Conservation (phyloP, 2,888 invertebrate species). For the Germaria angustata region DNA sequence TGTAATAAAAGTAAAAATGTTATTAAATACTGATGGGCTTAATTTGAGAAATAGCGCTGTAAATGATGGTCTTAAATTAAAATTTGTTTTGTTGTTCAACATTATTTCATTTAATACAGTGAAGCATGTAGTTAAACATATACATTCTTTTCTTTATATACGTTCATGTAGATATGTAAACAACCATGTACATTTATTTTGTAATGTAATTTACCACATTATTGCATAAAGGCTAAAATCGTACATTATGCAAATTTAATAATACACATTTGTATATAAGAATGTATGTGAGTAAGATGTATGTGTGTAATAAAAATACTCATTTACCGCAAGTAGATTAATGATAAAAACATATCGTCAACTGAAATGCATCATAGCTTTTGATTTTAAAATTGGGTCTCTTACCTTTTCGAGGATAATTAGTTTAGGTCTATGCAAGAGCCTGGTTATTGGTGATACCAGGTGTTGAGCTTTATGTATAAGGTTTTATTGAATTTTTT, state of each 20-base stretch:
- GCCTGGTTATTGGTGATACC: no score
- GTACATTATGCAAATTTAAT: constrained; percentile 67
- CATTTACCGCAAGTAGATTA: neutral
- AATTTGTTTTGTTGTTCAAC: no score
- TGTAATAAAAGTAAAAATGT: neutral
- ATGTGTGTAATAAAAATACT: constrained; percentile 6
- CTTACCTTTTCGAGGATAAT: no score
- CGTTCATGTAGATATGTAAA: neutral
- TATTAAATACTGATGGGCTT: neutral
- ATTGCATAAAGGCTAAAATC: constrained; percentile 56
- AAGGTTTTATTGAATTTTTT: no score
- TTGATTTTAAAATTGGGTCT: no score
- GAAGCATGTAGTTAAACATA: neutral
- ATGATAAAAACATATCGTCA: neutral
- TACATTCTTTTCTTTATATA: no score
- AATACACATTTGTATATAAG: constrained; percentile 17
- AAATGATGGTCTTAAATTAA: no score
- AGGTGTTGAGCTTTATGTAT: no score
- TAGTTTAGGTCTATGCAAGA: no score
- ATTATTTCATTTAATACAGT: no score
- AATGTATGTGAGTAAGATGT: neutral
- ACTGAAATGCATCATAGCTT: neutral
- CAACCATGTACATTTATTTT: constrained; percentile 35
- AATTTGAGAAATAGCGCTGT: neutral
- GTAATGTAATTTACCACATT: constrained; percentile 47